These are phyloP conservation scores for Vanacampus margaritifer DNA, from an alignment of 2,113 vertebrate genomes.

Conservation along the genomic window DNA sequence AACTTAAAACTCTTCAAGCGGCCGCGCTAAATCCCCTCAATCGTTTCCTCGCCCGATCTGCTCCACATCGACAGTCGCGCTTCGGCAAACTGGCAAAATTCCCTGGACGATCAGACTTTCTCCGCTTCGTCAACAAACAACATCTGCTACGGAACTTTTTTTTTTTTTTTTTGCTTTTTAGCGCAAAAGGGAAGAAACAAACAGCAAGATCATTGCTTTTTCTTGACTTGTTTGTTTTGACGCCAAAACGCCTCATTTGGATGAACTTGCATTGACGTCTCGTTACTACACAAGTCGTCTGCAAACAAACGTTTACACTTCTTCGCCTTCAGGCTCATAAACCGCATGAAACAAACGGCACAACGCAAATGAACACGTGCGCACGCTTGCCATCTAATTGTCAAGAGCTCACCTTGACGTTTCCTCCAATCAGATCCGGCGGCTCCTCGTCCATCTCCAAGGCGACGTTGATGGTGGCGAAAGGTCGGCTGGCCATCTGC, in stretches of 20 bases:
- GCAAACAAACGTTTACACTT: too few species aligned
- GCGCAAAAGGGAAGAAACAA: not conserved
- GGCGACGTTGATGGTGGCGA: constrained; percentile 97
- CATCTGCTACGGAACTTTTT: not conserved
- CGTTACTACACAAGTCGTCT: too few species aligned
- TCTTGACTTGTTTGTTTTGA: not conserved
- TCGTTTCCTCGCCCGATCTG: not conserved
- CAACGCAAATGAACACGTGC: not conserved
- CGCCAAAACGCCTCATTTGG: not conserved
- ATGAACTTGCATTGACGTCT: not conserved
- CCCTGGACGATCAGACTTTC: not conserved
- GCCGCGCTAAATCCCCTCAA: not conserved
- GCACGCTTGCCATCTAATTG: too few species aligned
- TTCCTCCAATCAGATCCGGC: constrained; percentile 97
- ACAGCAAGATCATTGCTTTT: not conserved
- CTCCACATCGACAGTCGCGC: not conserved
- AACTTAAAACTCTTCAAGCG: too few species aligned
- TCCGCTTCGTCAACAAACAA: constrained; percentile 2
- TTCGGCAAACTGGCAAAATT: not conserved
- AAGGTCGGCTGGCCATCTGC: constrained; percentile 99
- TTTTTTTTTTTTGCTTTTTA: not conserved
- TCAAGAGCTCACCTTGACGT: constrained; percentile 85
- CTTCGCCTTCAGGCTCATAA: not conserved
- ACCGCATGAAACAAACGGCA: not conserved
- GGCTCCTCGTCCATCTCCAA: constrained; percentile 98